Conservation (phyloP, 1,140 invertebrate genomes). For the Orchestia grillus region DNA sequence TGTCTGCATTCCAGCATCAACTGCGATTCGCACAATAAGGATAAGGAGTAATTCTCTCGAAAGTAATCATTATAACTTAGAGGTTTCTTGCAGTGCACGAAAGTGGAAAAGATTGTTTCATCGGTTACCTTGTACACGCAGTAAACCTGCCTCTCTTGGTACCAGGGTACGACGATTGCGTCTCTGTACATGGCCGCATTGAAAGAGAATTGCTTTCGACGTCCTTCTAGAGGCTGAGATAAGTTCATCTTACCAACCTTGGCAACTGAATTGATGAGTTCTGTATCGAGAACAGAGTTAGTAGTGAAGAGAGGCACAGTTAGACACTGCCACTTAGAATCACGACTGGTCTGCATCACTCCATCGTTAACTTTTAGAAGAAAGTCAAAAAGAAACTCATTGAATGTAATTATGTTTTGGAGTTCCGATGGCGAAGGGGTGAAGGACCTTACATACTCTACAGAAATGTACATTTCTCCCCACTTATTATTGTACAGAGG, state of each 20-base stretch:
- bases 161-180: conserved; percentile 60
- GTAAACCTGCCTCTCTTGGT: conserved; percentile 54
- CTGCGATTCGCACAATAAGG: conserved; percentile 57
- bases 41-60: background rate
- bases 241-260: background rate
- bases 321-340: background rate
- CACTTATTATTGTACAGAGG: conserved; percentile 63
- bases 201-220: background rate
- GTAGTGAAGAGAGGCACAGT: conserved; percentile 42
- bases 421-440: background rate
- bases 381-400: conserved; percentile 60
- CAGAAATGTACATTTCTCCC: conserved; percentile 59
- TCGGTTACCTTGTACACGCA: conserved; percentile 57
- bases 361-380: conserved; percentile 50
- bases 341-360: conserved; percentile 51
- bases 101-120: conserved; percentile 49
- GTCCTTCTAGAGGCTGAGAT: background rate
- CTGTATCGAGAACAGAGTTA: background rate
- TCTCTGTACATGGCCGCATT: conserved; percentile 55
- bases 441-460: conserved; percentile 41
- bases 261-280: background rate
- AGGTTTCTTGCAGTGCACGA: conserved; percentile 36
- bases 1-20: conserved; percentile 60
- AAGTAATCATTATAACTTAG: conserved; percentile 59
- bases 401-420: conserved; percentile 60